phyloP scores from a whole-genome alignment of 2,888 invertebrate species.

The Miltochrista miniata region DNA sequence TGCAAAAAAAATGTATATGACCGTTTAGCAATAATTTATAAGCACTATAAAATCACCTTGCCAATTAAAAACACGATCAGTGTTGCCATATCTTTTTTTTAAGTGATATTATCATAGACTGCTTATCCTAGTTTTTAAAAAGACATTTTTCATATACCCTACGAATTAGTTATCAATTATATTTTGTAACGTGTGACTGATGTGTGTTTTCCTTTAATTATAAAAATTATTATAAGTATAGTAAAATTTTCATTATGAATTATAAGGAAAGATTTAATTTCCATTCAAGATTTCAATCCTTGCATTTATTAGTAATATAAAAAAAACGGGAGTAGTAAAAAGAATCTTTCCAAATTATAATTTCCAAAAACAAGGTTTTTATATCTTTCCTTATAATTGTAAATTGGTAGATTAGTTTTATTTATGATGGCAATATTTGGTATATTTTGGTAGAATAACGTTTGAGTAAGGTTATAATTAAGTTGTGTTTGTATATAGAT shows the following conservation, averaged over 20 bases:
- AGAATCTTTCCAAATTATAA: no score
- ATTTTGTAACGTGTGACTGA: constrained; percentile 19
- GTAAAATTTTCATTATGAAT: neutral
- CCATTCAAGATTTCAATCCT: neutral
- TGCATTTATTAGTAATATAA: neutral
- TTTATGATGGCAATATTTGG: constrained; percentile 26
- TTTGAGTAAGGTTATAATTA: constrained; percentile 5
- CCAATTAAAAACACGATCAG: constrained; percentile 18
- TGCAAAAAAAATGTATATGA: no score
- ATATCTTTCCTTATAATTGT: neutral
- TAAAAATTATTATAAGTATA: neutral
- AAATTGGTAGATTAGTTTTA: constrained; percentile 1
- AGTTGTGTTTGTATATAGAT: constrained; percentile 13
- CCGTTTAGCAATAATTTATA: neutral
- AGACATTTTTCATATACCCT: constrained; percentile 37
- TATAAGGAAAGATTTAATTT: neutral
- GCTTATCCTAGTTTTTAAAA: constrained; percentile 48
- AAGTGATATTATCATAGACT: constrained; percentile 67
- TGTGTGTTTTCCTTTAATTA: constrained; percentile 3
- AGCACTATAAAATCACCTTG: constrained; percentile 19
- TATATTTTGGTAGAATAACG: constrained; percentile 20
- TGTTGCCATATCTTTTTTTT: constrained; percentile 54
- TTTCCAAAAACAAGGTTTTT: neutral
- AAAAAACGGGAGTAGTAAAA: no score
- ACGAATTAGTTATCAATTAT: constrained; percentile 22